Evolutionary conservation across 2,888 invertebrate species (phyloP).

Genomic region (Lasioglossum zephyrum): DNA sequence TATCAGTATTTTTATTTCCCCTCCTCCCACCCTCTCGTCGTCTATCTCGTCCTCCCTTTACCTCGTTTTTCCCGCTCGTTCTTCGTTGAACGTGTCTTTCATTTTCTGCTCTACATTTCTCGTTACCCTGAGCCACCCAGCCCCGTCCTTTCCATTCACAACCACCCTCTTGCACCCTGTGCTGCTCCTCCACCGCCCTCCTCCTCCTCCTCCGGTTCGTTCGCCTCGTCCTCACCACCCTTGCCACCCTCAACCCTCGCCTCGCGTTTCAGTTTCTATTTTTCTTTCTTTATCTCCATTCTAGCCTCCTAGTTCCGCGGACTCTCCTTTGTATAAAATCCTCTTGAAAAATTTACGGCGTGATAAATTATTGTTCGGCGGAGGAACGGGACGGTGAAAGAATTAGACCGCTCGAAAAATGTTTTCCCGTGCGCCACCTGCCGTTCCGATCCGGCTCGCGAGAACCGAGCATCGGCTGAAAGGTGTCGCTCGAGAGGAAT

Average conservation of each 20-base stretch:
- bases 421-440: constrained; percentile 27
- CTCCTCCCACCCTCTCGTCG: not conserved
- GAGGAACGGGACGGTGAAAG: constrained; percentile 33
- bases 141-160: not conserved
- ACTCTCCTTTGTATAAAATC: constrained; percentile 48
- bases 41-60: not conserved
- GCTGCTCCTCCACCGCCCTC: not conserved
- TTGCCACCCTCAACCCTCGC: not conserved
- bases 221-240: not conserved
- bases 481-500: constrained; percentile 35
- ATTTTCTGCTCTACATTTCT: constrained; percentile 46
- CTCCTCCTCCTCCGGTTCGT: not conserved
- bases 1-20: constrained; percentile 22
- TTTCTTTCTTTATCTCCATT: constrained; percentile 37
- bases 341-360: constrained; percentile 66
- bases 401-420: constrained; percentile 59
- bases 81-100: constrained; percentile 28
- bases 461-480: constrained; percentile 18
- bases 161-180: not conserved
- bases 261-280: constrained; percentile 41
- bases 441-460: constrained; percentile 2
- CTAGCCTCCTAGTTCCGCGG: constrained; percentile 23
- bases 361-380: constrained; percentile 68
- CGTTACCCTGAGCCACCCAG: constrained; percentile 12
- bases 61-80: not conserved